Evolutionary conservation across 2,113 vertebrate species (phyloP), one percentile per base, ranked within the genome.

Genomic region (Nanger granti): DNA sequence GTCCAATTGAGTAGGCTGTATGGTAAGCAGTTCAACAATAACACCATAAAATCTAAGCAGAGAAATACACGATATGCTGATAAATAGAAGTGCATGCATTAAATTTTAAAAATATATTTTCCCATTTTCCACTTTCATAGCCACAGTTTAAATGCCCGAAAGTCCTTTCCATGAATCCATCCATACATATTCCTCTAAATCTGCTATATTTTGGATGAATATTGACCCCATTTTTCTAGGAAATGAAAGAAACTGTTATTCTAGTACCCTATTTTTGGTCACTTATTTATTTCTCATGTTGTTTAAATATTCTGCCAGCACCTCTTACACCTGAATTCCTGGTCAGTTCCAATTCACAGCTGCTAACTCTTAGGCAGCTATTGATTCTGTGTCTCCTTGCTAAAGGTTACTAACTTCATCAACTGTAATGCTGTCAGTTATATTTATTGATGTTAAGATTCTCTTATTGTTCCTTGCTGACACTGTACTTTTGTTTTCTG

Each of bases 341-440:
- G 52, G 89, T 95, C 91, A 91, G 28, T 92, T 96, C 52, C 93
- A 79, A 47, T 92, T 96, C 97, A 97, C 69, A 98, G 97, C 96
- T 98, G 96, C 88, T 64, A 90, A 96, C 93, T 94, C 90, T 98
- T 89, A 66, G 95, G 66, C n/a, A 94, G 93, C 60, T 96, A 95
- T 98, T 98, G 98, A 98, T 98, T 95, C 87, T 95, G 37, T 90
- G 80, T 97, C 97, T 98, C 97, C 95, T 98, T 97, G 95, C 95
- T 95, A 93, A 98, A 98, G 97, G 95, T 98, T 98, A 91, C 96
- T 83, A 95, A 97, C 96, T 98, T 98, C 92, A 98, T 97, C 89
- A 98, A n/a, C 26, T 94, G 24, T 79, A 97, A 97, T 89, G 89
- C 88, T 95, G 44, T 95, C 96, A 97, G 98, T 97, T 92, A 82